Evolutionary conservation across 2,797 vertebrate species (phyloP).

Genomic region (Siniperca undulata): DNA sequence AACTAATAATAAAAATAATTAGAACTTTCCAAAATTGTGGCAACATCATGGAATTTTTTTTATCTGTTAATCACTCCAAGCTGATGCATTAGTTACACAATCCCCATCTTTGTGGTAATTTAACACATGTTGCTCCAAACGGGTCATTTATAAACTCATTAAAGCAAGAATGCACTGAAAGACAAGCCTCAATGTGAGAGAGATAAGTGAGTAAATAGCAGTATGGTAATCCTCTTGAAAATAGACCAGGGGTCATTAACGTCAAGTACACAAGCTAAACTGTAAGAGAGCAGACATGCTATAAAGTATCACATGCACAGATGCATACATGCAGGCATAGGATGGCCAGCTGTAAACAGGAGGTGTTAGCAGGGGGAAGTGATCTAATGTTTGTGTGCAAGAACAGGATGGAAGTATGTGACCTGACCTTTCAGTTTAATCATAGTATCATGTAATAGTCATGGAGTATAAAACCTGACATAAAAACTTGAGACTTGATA

Average conservation of each 20-base stretch:
- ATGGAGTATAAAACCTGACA: not conserved
- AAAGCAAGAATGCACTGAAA: constrained; percentile 73
- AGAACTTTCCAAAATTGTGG: too few relatives aligned
- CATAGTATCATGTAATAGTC: not conserved
- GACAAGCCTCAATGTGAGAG: constrained; percentile 46
- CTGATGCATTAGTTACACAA: not conserved
- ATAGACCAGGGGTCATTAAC: constrained; percentile 59
- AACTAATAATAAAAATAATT: too few relatives aligned
- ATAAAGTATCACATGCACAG: constrained; percentile 7
- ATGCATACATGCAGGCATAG: not conserved
- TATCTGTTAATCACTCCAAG: not conserved
- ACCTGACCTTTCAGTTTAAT: not conserved
- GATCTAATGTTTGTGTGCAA: not conserved
- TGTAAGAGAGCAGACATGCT: constrained; percentile 33
- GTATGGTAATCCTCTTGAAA: constrained; percentile 45
- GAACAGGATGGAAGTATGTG: not conserved
- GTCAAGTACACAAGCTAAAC: constrained; percentile 19
- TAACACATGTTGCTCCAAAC: constrained; percentile 47
- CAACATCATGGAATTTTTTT: not conserved
- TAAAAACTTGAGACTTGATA: not conserved
- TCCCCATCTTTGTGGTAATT: constrained; percentile 40
- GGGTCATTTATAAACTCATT: constrained; percentile 72
- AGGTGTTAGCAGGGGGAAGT: not conserved
- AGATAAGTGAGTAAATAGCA: constrained; percentile 31
- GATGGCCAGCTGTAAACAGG: constrained; percentile 21